Conservation (phyloP, 2,113 vertebrate genomes). For the Thunnus maccoyii region DNA sequence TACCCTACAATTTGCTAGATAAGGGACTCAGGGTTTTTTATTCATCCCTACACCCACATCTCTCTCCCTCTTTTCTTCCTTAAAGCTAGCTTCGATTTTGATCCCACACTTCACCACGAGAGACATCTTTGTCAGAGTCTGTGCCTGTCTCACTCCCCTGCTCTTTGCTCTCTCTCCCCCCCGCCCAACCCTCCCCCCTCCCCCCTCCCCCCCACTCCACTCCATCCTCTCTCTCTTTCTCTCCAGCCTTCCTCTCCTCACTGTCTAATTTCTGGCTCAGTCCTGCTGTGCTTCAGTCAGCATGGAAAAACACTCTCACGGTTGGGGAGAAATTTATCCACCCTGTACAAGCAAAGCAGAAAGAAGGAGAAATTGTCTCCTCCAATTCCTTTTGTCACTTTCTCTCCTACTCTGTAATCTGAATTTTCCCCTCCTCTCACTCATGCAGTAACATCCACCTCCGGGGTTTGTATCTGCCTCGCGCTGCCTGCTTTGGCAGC, state of each 20-base stretch:
- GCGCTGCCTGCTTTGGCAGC: slow-evolving; percentile 12
- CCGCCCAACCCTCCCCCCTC: background rate
- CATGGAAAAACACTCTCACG: slow-evolving; percentile 74
- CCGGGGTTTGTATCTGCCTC: slow-evolving; percentile 24
- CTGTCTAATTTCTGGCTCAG: slow-evolving; percentile 76
- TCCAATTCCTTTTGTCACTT: slow-evolving; percentile 50
- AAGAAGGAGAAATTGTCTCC: slow-evolving; percentile 58
- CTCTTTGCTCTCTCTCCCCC: background rate
- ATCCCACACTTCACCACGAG: slow-evolving; percentile 69
- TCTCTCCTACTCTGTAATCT: slow-evolving; percentile 55
- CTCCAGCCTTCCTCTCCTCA: slow-evolving; percentile 54
- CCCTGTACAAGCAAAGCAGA: slow-evolving; percentile 66
- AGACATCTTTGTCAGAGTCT: slow-evolving; percentile 66
- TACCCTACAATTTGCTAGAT: slow-evolving; percentile 72
- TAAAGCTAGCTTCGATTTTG: slow-evolving; percentile 69
- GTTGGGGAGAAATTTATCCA: slow-evolving; percentile 72
- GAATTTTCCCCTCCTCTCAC: slow-evolving; percentile 44
- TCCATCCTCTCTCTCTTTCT: slow-evolving; percentile 5
- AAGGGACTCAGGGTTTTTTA: slow-evolving; percentile 56
- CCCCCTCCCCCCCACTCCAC: background rate
- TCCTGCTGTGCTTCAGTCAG: slow-evolving; percentile 78
- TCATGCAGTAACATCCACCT: slow-evolving; percentile 44
- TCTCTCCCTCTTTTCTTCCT: slow-evolving; percentile 57
- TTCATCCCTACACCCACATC: slow-evolving; percentile 55
- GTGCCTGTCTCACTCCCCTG: slow-evolving; percentile 47